Evolutionary conservation across 2,113 vertebrate species (phyloP).

Genomic region (Narcine bancroftii): DNA sequence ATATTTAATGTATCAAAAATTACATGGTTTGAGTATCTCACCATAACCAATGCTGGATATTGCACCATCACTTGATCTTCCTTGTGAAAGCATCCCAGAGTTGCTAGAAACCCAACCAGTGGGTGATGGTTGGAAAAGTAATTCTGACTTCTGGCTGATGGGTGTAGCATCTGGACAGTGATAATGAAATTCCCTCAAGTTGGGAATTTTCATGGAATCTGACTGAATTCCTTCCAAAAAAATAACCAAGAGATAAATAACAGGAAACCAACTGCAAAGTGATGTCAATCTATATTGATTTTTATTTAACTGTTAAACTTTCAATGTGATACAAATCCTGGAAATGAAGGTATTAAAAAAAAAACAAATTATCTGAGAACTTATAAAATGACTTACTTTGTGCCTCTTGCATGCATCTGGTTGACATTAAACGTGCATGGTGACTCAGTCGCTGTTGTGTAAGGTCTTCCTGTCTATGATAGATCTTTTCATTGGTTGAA

Average conservation of each 20-base stretch:
- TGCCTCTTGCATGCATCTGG: not conserved
- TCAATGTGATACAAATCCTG: not conserved
- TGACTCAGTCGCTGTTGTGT: constrained; percentile 18
- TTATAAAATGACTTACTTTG: constrained; percentile 40
- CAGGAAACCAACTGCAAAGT: not conserved
- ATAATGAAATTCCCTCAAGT: constrained; percentile 37
- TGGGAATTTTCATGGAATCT: constrained; percentile 40
- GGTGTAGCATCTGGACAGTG: constrained; percentile 12
- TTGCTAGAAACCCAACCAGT: not conserved
- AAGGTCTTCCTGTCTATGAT: not conserved
- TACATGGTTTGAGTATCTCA: constrained; percentile 36
- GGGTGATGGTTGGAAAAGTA: constrained; percentile 36
- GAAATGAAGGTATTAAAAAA: too few species aligned
- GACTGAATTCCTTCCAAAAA: constrained; percentile 41
- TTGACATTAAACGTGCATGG: constrained; percentile 37
- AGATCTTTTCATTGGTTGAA: constrained; percentile 39
- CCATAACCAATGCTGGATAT: constrained; percentile 33
- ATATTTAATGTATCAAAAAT: not conserved
- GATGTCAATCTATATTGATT: not conserved
- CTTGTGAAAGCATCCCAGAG: not conserved
- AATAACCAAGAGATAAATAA: not conserved
- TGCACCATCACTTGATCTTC: not conserved
- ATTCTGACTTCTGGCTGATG: constrained; percentile 37
- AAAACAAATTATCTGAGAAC: not conserved
- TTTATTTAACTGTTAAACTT: not conserved